Evolutionary conservation across 2,888 invertebrate genomes (phyloP).

Genomic region (Meiosimyza platycephala): DNA sequence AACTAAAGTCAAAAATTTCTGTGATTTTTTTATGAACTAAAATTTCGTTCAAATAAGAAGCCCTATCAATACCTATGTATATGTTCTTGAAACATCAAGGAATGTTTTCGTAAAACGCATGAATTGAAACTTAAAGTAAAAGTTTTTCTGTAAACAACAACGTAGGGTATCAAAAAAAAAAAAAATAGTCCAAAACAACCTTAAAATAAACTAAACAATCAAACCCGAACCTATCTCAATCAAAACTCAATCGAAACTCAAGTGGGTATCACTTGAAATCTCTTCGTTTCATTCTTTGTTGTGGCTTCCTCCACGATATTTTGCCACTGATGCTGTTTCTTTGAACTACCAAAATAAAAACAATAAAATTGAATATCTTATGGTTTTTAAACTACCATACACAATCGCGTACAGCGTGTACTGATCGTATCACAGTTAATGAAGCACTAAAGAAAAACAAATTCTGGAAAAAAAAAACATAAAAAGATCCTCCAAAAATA

Average conservation of each 20-base stretch:
- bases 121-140: too few relatives aligned
- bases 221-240: constrained; percentile 34
- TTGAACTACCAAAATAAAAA: not conserved
- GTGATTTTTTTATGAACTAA: too few relatives aligned
- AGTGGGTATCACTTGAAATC: constrained; percentile 28
- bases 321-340: not conserved
- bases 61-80: too few relatives aligned
- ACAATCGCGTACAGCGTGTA: not conserved
- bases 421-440: constrained; percentile 29
- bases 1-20: too few relatives aligned
- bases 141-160: too few relatives aligned
- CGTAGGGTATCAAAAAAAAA: too few relatives aligned
- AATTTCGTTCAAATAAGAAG: too few relatives aligned
- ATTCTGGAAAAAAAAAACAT: constrained; percentile 24
- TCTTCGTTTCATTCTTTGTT: not conserved
- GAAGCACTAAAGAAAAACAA: constrained; percentile 29
- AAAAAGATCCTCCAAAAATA: not conserved
- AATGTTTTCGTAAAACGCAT: too few relatives aligned
- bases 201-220: not conserved
- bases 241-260: constrained; percentile 25
- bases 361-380: constrained; percentile 22
- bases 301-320: not conserved
- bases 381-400: not conserved
- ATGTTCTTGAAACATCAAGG: too few relatives aligned
- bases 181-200: too few relatives aligned